Evolutionary conservation across 1,140 invertebrate species (phyloP).

Genomic region (Leptopilina boulardi): DNA sequence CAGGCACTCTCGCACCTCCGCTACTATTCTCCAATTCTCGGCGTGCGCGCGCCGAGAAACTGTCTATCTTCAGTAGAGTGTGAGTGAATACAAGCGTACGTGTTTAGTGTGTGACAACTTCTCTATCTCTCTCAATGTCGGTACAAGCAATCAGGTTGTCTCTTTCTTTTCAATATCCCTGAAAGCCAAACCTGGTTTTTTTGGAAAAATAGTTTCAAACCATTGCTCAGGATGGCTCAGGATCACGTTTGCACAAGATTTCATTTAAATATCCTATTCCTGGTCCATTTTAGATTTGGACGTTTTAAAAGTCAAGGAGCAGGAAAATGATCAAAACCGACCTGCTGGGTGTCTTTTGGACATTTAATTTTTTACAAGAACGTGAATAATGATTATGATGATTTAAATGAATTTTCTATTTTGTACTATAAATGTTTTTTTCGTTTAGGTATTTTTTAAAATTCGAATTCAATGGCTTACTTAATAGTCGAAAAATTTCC

Average conservation of each 20-base stretch:
- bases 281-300: neutral
- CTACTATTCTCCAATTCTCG: conserved; percentile 23
- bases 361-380: neutral
- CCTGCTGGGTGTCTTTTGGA: neutral
- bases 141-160: neutral
- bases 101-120: conserved; percentile 38
- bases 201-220: neutral
- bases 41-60: conserved; percentile 52
- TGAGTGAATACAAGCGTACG: conserved; percentile 47
- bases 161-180: neutral
- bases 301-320: neutral
- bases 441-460: too few relatives aligned
- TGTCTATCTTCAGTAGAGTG: conserved; percentile 32
- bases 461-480: neutral
- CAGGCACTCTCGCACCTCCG: conserved; percentile 65
- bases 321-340: neutral
- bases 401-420: neutral
- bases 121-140: neutral
- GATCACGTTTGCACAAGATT: too few relatives aligned
- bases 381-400: conserved; percentile 13
- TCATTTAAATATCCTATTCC: neutral
- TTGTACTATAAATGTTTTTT: neutral
- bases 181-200: neutral
- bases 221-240: neutral
- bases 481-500: neutral